Percentiles rank a stretch among this genome's conserved stretches.
phyloP scores from a whole-genome alignment of 2,888 invertebrate genomes.

The Sipha maydis region DNA sequence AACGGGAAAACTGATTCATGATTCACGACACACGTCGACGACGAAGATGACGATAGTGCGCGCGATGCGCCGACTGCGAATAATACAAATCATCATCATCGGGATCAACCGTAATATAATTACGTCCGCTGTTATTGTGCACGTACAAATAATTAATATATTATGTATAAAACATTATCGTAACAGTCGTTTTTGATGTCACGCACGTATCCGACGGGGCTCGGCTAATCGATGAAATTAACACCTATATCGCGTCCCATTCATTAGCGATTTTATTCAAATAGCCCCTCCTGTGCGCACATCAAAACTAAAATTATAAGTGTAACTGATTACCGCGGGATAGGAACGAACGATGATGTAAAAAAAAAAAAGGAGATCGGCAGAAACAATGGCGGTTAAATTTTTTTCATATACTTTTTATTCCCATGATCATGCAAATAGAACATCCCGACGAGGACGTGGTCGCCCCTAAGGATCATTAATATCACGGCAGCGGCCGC shows the following conservation, averaged over 20 bases:
- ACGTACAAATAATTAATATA: not conserved
- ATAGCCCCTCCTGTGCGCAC: not conserved
- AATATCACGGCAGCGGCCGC: constrained; percentile 20
- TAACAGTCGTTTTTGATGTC: constrained; percentile 31
- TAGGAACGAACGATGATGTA: not conserved
- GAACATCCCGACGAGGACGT: constrained; percentile 24
- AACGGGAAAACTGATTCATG: not conserved
- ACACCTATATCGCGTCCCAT: constrained; percentile 23
- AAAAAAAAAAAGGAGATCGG: constrained; percentile 3
- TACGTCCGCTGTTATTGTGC: not conserved
- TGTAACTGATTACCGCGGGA: constrained; percentile 57
- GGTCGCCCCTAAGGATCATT: constrained; percentile 36
- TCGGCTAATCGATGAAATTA: constrained; percentile 28
- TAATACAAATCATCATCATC: not conserved
- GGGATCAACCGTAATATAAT: not conserved
- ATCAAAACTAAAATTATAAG: constrained; percentile 13
- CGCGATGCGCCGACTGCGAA: not conserved
- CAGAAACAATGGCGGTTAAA: constrained; percentile 36
- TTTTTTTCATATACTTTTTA: constrained; percentile 3
- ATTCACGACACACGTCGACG: not conserved
- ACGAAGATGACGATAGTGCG: not conserved
- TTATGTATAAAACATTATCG: not conserved
- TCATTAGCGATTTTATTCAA: constrained; percentile 44
- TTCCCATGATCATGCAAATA: constrained; percentile 56
- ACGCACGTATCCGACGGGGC: constrained; percentile 37